A percentile compares a stretch with the other conserved stretches of the same genome.
Conservation (phyloP, 2,888 invertebrate species). For the Polia nebulosa region DNA sequence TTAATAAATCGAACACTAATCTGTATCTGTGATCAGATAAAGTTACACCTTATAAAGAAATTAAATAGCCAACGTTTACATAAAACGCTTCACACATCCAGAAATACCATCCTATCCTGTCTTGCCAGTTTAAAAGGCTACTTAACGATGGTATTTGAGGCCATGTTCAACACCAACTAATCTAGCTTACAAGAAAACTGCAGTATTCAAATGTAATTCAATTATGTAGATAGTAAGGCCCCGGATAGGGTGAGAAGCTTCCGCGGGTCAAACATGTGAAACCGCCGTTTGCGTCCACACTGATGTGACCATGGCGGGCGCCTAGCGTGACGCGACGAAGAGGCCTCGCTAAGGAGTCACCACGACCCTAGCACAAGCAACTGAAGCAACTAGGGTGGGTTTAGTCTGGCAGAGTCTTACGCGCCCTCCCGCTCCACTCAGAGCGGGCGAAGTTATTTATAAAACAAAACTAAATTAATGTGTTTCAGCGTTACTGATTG, state of each 20-base stretch:
- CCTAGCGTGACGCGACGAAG: too few relatives aligned
- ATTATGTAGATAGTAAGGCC: slow-evolving; percentile 59
- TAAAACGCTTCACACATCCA: slow-evolving; percentile 5
- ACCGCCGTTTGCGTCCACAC: too few relatives aligned
- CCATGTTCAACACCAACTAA: slow-evolving; percentile 53
- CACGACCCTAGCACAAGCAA: too few relatives aligned
- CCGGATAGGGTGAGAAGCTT: not conserved
- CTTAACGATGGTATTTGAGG: slow-evolving; percentile 36
- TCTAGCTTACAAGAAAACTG: slow-evolving; percentile 56
- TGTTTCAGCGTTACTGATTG: too few relatives aligned
- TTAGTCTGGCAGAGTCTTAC: too few relatives aligned
- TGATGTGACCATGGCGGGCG: too few relatives aligned
- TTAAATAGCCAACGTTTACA: slow-evolving; percentile 4
- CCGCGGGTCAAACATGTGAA: too few relatives aligned
- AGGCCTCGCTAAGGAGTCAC: too few relatives aligned
- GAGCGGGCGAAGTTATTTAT: too few relatives aligned
- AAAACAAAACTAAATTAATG: too few relatives aligned
- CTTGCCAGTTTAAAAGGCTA: slow-evolving; percentile 22
- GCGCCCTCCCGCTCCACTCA: too few relatives aligned
- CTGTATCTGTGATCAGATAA: not conserved
- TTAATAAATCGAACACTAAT: not conserved
- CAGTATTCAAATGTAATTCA: slow-evolving; percentile 65
- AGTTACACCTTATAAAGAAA: not conserved
- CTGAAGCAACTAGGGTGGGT: too few relatives aligned
- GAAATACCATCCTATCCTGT: slow-evolving; percentile 9